Evolutionary conservation across 1,140 invertebrate species (phyloP).

Genomic region (Brachionus calyciflorus): DNA sequence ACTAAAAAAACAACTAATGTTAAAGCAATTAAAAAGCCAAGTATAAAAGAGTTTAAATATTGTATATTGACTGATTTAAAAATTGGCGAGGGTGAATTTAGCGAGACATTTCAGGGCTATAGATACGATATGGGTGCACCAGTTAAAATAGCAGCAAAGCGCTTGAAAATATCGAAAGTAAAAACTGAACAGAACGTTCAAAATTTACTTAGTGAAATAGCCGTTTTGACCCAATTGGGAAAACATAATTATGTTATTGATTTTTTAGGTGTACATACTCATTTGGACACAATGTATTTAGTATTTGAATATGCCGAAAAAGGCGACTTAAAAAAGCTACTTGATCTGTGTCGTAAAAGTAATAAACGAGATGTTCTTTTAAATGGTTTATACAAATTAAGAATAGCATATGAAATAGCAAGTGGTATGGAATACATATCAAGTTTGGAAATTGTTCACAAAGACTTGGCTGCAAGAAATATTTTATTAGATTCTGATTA

Average conservation of each 20-base stretch:
- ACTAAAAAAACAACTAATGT: not conserved
- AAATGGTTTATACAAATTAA: conserved; percentile 27
- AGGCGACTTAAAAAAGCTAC: conserved; percentile 23
- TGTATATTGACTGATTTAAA: conserved; percentile 46
- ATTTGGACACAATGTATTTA: conserved; percentile 4
- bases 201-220: conserved; percentile 22
- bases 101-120: conserved; percentile 42
- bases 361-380: not conserved
- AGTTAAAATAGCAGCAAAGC: conserved; percentile 42
- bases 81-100: conserved; percentile 41
- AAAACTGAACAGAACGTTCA: conserved; percentile 16
- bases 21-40: conserved; percentile 14
- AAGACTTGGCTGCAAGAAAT: conserved; percentile 81
- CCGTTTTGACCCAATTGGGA: not conserved
- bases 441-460: conserved; percentile 62
- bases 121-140: conserved; percentile 43
- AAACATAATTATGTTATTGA: conserved; percentile 36
- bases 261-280: conserved; percentile 14
- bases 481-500: conserved; percentile 68
- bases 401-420: conserved; percentile 72
- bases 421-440: conserved; percentile 66
- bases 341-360: conserved; percentile 25
- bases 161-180: conserved; percentile 33
- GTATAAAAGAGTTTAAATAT: conserved; percentile 26
- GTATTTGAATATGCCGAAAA: conserved; percentile 36